Base-by-base conservation (phyloP, 2,888 invertebrate species). In the Germaria angustata region DNA sequence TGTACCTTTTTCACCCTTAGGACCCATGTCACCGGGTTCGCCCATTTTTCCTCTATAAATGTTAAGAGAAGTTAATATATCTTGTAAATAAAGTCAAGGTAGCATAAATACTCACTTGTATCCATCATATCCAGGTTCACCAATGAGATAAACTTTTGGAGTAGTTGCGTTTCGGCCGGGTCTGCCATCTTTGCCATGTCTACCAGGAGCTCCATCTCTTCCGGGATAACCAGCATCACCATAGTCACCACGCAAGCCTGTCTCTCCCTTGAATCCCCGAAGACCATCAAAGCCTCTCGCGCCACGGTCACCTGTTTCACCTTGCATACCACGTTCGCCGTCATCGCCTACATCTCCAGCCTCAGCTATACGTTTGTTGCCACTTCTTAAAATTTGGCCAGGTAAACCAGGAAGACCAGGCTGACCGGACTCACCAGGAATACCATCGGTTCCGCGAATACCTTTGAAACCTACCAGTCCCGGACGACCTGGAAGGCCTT, bases 1-100 rank as follows among this genome's bases (percentile, higher is more conserved):
- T 2, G 92, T 89, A 76, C 94, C 93, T 83, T 95, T 95, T 87
- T 93, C 93, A 7, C 94, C 93, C 68, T 93, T 92, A 1, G 87
- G 76, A 2, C 91, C 91, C 0, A 6, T 32, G 9, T 85, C 85
- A 4, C 91, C 91, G 17, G 85, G 66, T 5, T 93, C 92, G 86
- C 94, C 94, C 86, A 91, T 92, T 76, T 91, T 86, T n/a, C 94
- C 92, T 51, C 90, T 90, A 24, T 68, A 84, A 72, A 17, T 63
- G 46, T 51, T n/a, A 39, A 80, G 73, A 49, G 1, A 41, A 24
- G 2, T 24, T 41, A 41, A 9, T 24, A n/a, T 8, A n/a, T 2
- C 13, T 51, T 51, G n/a, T n/a, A 7, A 36, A 55, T 36, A 20
- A 55, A 55, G 5, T 36, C 15, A 2, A 7, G 7, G n/a, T 8